Conservation (phyloP, 1,140 invertebrate genomes). For the Drosophila watanabei region DNA sequence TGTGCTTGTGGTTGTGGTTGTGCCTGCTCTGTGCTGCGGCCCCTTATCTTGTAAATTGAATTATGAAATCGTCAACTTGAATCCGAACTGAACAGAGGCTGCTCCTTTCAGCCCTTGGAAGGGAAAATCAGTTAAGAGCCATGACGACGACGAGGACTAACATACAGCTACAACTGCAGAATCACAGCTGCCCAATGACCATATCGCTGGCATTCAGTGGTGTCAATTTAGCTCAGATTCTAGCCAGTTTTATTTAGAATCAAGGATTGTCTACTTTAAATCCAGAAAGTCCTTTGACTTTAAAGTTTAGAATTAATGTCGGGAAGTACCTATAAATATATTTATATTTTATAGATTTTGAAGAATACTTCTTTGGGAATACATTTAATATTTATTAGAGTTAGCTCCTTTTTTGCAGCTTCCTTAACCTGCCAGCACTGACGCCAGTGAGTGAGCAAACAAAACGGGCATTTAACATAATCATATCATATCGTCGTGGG, state of each 20-base stretch:
- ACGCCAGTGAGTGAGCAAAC: constrained; percentile 67
- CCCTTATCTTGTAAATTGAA: constrained; percentile 83
- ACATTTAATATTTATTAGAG: not conserved
- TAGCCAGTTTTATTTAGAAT: no score
- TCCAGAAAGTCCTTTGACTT: not conserved
- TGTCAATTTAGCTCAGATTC: not conserved
- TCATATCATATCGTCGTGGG: constrained; percentile 80
- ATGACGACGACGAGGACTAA: constrained; percentile 62
- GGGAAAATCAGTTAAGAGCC: constrained; percentile 80
- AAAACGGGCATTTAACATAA: constrained; percentile 83
- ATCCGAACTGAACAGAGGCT: constrained; percentile 72
- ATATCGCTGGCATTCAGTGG: constrained; percentile 37
- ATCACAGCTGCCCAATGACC: constrained; percentile 74
- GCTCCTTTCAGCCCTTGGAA: constrained; percentile 76
- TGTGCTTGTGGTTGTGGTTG: constrained; percentile 9
- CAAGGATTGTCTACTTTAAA: no score
- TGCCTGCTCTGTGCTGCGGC: constrained; percentile 40
- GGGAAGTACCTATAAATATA: not conserved
- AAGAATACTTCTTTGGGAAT: not conserved
- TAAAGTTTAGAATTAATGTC: not conserved
- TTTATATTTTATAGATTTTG: not conserved
- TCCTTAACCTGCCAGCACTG: constrained; percentile 10
- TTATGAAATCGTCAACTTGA: constrained; percentile 84
- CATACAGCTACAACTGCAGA: constrained; percentile 32
- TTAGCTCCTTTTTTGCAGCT: not conserved